Conservation (phyloP, 2,888 invertebrate species). For the Schrankia costaestrigalis region DNA sequence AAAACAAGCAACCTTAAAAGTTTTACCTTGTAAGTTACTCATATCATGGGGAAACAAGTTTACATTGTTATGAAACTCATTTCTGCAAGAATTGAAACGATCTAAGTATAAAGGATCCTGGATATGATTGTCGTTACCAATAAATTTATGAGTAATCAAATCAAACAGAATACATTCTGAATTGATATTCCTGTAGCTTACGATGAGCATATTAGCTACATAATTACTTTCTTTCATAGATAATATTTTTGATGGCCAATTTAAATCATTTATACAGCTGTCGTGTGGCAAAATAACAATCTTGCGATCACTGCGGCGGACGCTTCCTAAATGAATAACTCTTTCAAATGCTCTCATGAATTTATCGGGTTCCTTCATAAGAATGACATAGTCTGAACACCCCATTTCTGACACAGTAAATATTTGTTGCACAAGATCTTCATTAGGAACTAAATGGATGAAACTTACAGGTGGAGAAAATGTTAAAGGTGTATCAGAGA, state of each 20-base stretch:
- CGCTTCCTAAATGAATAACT: slow-evolving; percentile 52
- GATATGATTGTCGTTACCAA: slow-evolving; percentile 46
- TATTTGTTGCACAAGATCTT: slow-evolving; percentile 41
- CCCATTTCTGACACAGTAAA: slow-evolving; percentile 62
- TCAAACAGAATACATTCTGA: slow-evolving; percentile 44
- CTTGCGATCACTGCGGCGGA: slow-evolving; percentile 68
- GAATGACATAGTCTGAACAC: slow-evolving; percentile 71
- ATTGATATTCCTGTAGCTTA: slow-evolving; percentile 28
- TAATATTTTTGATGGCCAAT: slow-evolving; percentile 41
- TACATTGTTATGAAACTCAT: slow-evolving; percentile 45
- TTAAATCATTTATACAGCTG: slow-evolving; percentile 9
- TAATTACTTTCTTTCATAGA: slow-evolving; percentile 50
- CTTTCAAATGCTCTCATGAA: slow-evolving; percentile 65
- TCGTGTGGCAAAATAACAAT: slow-evolving; percentile 58
- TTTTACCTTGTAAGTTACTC: slow-evolving; percentile 65
- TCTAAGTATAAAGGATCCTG: slow-evolving; percentile 53
- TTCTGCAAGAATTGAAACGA: slow-evolving; percentile 59
- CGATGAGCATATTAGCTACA: slow-evolving; percentile 57
- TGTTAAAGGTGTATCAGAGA: slow-evolving; percentile 47
- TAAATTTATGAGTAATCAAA: slow-evolving; percentile 65
- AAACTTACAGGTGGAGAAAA: slow-evolving; percentile 36
- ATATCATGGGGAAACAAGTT: slow-evolving; percentile 75
- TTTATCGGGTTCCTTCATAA: slow-evolving; percentile 48
- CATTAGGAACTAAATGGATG: slow-evolving; percentile 40
- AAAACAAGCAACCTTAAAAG: slow-evolving; percentile 77